Base-by-base conservation (phyloP, 2,113 vertebrate species). In the Tragelaphus scriptus region DNA sequence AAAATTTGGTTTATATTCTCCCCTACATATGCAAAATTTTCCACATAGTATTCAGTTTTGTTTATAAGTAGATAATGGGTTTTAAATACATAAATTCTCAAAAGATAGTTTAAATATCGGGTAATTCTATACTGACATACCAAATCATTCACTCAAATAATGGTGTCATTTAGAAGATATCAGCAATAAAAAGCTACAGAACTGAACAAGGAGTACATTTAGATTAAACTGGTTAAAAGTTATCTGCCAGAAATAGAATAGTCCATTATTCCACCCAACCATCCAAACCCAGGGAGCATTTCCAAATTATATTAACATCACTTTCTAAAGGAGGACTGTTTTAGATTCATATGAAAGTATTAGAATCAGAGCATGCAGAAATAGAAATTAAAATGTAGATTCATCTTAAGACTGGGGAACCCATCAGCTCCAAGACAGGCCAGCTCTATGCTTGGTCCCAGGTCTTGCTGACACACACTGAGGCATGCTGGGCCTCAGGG, bases 261-360 rank as follows among this genome's bases (percentile, higher is more conserved):
- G 71, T 55, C 36, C 51, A 97, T 89, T n/a, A 93, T 91, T 88
- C 63, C 89, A 90, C 63, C 91, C 92, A 95, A 96, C 0, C 79
- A 55, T 84, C 81, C 95, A 97, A 97, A 95, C 28, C 17, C 93
- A 97, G 1, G 56, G 1, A 97, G 51, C 80, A 89, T 90, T 87
- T 88, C 49, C 53, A 96, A 92, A 93, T 87, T 58, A 75, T 85
- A 86, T 87, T 85, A 97, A 94, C 3, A 92, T 44, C 28, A 81
- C 55, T 96, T 98, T 98, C 98, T 98, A 98, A 91, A 92, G 87
- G 94, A 98, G 98, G 97, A 96, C 95, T 91, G 47, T 58, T 97
- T 79, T 53, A 61, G 44, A 87, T 75, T 79, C 15, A 87, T 80
- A 71, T 56, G 61, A 86, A 82, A 92, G 85, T 81, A 91, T 86